Evolutionary conservation across 2,888 invertebrate genomes (phyloP).

Genomic region (Eulithis prunata): DNA sequence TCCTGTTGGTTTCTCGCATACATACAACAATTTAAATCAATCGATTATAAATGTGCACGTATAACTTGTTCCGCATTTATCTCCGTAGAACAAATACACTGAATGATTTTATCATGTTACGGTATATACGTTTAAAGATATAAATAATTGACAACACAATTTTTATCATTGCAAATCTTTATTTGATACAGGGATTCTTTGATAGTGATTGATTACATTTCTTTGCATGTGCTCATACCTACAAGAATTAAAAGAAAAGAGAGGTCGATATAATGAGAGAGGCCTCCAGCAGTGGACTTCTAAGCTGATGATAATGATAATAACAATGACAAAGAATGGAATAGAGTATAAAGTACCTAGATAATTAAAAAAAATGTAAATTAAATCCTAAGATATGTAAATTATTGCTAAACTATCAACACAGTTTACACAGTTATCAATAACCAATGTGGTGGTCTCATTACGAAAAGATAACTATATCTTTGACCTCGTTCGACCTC

Average conservation of each 20-base stretch:
- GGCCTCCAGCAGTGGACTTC: too few relatives aligned
- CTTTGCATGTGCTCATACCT: too few relatives aligned
- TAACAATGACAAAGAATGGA: too few relatives aligned
- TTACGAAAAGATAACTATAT: conserved; percentile 25
- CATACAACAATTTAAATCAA: conserved; percentile 16
- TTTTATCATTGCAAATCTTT: too few relatives aligned
- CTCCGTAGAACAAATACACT: not conserved
- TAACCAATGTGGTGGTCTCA: conserved; percentile 34
- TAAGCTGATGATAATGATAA: too few relatives aligned
- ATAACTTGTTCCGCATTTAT: conserved; percentile 17
- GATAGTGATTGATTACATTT: too few relatives aligned
- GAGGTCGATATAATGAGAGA: too few relatives aligned
- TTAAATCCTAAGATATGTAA: not conserved
- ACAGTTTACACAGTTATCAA: conserved; percentile 2
- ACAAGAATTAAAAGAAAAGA: too few relatives aligned
- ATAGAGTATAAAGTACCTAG: too few relatives aligned
- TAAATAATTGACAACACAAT: too few relatives aligned
- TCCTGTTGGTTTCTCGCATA: conserved; percentile 28
- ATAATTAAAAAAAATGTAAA: not conserved
- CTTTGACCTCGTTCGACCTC: conserved; percentile 31
- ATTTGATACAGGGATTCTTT: too few relatives aligned
- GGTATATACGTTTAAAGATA: too few relatives aligned
- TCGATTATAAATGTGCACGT: conserved; percentile 8
- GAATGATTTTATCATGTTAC: not conserved
- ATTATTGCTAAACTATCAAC: conserved; percentile 10